phyloP scores from a whole-genome alignment of 2,797 vertebrate species.

The Alcedo quadribrachys region DNA sequence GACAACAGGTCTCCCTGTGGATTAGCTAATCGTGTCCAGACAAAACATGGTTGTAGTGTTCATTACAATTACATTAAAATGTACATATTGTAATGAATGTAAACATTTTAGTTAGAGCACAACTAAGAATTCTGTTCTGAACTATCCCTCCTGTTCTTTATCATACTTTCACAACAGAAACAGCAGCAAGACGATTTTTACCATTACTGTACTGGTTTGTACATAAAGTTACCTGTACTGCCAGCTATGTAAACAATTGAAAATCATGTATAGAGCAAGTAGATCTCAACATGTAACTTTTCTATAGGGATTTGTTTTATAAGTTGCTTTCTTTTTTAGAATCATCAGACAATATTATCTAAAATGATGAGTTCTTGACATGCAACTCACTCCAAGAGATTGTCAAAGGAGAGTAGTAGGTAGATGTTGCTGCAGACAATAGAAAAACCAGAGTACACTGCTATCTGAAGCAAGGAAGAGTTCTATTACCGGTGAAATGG shows the following conservation, averaged over 20 bases:
- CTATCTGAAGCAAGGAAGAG: slow-evolving; percentile 1
- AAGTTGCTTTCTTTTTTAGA: neutral
- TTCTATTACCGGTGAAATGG: slow-evolving; percentile 89
- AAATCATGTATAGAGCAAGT: neutral
- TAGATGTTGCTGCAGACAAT: neutral
- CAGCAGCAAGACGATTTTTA: neutral
- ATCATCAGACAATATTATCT: neutral
- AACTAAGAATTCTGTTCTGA: neutral
- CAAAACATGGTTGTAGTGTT: accelerated
- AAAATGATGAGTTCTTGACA: neutral
- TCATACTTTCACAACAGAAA: neutral
- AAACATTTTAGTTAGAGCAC: neutral
- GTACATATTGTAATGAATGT: neutral
- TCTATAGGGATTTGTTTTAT: neutral
- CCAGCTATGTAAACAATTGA: neutral
- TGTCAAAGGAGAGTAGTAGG: neutral
- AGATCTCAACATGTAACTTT: neutral
- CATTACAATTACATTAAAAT: neutral
- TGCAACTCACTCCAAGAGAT: neutral
- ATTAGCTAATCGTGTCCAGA: neutral
- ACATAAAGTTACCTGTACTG: neutral
- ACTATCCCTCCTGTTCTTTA: neutral
- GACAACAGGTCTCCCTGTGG: neutral
- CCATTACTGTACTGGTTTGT: neutral
- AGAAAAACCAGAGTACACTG: neutral